These are phyloP conservation scores for Eumaeus atala DNA, from an alignment of 1,140 invertebrate genomes.

Conservation along the genomic window DNA sequence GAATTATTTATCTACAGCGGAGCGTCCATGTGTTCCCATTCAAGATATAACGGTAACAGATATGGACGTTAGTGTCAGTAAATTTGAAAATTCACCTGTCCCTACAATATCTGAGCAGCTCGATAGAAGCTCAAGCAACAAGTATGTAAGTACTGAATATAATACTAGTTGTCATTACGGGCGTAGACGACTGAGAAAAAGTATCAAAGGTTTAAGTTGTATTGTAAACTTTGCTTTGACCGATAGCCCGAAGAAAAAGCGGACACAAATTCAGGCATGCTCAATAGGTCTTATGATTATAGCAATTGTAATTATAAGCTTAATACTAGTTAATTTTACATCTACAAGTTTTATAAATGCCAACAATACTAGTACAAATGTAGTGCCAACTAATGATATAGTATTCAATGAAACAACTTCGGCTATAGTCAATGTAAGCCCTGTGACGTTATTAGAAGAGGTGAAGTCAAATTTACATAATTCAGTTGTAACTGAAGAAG, in stretches of 20 bases:
- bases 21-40: neutral
- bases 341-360: conserved; percentile 47
- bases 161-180: conserved; percentile 35
- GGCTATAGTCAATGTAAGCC: conserved; percentile 29
- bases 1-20: neutral
- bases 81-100: conserved; percentile 34
- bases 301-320: conserved; percentile 65
- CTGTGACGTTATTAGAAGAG: conserved; percentile 2
- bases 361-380: conserved; percentile 52
- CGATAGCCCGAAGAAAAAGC: conserved; percentile 58
- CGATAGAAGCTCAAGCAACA: conserved; percentile 49
- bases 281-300: conserved; percentile 69
- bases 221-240: conserved; percentile 59
- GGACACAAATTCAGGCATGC: conserved; percentile 65
- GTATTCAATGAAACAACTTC: conserved; percentile 46
- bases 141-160: conserved; percentile 50
- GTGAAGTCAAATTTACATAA: conserved; percentile 17
- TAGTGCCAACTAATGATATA: conserved; percentile 56
- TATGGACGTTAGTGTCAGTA: conserved; percentile 20
- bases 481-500: conserved; percentile 17
- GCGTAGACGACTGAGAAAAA: conserved; percentile 59
- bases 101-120: conserved; percentile 66
- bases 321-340: conserved; percentile 65
- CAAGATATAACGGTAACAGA: conserved; percentile 18
- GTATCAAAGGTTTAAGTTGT: conserved; percentile 64